A percentile compares a stretch with the other conserved stretches of the same genome.
These are phyloP conservation scores for Muschampia plurimacula DNA, from an alignment of 2,888 invertebrate species.

Conservation along the genomic window DNA sequence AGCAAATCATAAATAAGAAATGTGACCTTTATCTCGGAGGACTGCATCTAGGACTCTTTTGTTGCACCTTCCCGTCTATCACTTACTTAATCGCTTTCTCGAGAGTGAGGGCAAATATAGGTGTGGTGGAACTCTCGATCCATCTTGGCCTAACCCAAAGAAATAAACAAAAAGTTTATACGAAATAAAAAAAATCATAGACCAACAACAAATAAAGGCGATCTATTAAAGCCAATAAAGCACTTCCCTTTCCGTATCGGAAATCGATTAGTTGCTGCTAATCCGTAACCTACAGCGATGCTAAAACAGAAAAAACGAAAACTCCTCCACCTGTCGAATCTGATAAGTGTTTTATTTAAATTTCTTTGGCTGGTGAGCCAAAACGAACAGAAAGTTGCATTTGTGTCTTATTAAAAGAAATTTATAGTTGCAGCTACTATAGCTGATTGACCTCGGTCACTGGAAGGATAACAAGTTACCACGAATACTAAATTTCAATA, in stretches of 20 bases:
- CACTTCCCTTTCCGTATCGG: constrained; percentile 71
- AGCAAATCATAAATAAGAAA: too few species aligned
- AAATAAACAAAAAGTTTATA: background rate
- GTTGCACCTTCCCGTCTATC: too few species aligned
- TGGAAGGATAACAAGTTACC: constrained; percentile 73
- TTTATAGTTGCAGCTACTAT: constrained; percentile 82
- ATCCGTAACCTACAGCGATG: constrained; percentile 84
- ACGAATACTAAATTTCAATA: constrained; percentile 61
- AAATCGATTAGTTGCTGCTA: constrained; percentile 80
- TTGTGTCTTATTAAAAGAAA: constrained; percentile 86
- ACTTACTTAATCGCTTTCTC: too few species aligned
- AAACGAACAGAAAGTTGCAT: constrained; percentile 78
- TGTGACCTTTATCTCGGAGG: too few species aligned
- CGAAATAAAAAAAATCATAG: constrained; percentile 36
- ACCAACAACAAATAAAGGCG: constrained; percentile 43
- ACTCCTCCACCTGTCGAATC: constrained; percentile 83
- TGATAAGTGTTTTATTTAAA: constrained; percentile 85
- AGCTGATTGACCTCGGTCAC: constrained; percentile 83
- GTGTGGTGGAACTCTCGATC: background rate
- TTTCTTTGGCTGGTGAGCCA: constrained; percentile 79
- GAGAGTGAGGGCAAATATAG: too few species aligned
- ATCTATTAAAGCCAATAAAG: constrained; percentile 58
- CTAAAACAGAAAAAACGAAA: constrained; percentile 63
- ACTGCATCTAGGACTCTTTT: too few species aligned
- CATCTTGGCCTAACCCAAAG: background rate